Conservation (phyloP, 2,888 invertebrate genomes). For the Coelogynopora nodosa region DNA sequence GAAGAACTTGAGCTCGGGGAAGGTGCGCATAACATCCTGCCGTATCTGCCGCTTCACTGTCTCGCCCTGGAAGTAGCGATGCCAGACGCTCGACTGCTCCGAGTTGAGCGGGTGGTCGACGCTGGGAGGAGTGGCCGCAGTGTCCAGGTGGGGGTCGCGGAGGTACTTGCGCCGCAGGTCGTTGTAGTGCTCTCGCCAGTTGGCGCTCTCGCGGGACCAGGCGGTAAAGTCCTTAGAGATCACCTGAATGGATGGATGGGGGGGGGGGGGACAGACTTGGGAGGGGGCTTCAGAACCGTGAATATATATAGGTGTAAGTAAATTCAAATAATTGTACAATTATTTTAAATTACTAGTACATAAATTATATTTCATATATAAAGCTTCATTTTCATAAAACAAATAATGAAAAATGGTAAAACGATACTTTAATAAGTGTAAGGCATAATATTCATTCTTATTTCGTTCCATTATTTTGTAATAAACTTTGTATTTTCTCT, state of each 20-base stretch:
- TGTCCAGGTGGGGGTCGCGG: not conserved
- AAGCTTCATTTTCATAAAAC: too few relatives aligned
- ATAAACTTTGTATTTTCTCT: too few relatives aligned
- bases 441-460: too few relatives aligned
- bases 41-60: slow-evolving; percentile 64
- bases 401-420: too few relatives aligned
- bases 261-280: not conserved
- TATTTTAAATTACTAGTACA: too few relatives aligned
- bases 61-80: slow-evolving; percentile 35
- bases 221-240: slow-evolving; percentile 53
- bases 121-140: not conserved
- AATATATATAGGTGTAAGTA: too few relatives aligned
- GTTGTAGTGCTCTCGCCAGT: slow-evolving; percentile 53
- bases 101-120: slow-evolving; percentile 19
- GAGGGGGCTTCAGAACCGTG: not conserved
- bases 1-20: slow-evolving; percentile 77
- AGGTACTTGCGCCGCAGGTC: slow-evolving; percentile 9
- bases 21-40: slow-evolving; percentile 78
- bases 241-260: slow-evolving; percentile 47
- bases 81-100: slow-evolving; percentile 31
- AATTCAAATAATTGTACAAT: too few relatives aligned
- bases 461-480: too few relatives aligned
- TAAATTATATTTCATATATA: too few relatives aligned
- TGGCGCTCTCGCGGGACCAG: slow-evolving; percentile 54
- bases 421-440: too few relatives aligned